These are phyloP conservation scores for Pollenia amentaria DNA, from an alignment of 2,888 invertebrate species.

Conservation along the genomic window DNA sequence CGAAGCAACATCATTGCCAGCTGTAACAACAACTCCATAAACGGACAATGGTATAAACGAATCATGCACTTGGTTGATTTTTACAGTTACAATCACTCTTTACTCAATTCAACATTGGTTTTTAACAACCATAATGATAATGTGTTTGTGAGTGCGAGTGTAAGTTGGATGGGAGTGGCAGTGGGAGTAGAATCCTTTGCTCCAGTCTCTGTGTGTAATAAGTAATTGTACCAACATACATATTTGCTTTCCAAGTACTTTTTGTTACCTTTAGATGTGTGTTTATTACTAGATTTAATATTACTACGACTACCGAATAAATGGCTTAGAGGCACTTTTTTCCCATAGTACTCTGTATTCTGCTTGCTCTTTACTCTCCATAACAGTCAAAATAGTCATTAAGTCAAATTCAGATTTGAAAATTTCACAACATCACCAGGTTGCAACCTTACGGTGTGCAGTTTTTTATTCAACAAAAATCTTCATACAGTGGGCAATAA, in stretches of 20 bases:
- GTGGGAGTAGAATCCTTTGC: conserved; percentile 5
- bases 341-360: conserved; percentile 6
- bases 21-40: conserved; percentile 48
- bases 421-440: conserved; percentile 63
- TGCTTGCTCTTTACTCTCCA: conserved; percentile 63
- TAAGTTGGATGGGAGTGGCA: neutral
- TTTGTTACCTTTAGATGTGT: conserved; percentile 51
- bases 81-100: conserved; percentile 74
- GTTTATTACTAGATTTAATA: conserved; percentile 51
- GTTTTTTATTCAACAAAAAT: neutral
- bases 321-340: conserved; percentile 73
- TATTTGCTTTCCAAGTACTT: conserved; percentile 54
- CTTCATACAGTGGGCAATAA: conserved; percentile 26
- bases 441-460: conserved; percentile 26
- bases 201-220: conserved; percentile 20
- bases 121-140: conserved; percentile 43
- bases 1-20: conserved; percentile 27
- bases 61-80: conserved; percentile 83
- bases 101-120: conserved; percentile 69
- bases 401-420: conserved; percentile 77
- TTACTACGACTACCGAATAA: conserved; percentile 54
- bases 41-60: conserved; percentile 83
- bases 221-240: conserved; percentile 44
- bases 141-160: conserved; percentile 1
- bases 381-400: conserved; percentile 81